These are phyloP conservation scores for Hemiscyllium ocellatum DNA, from an alignment of 2,113 vertebrate genomes.

Conservation along the genomic window DNA sequence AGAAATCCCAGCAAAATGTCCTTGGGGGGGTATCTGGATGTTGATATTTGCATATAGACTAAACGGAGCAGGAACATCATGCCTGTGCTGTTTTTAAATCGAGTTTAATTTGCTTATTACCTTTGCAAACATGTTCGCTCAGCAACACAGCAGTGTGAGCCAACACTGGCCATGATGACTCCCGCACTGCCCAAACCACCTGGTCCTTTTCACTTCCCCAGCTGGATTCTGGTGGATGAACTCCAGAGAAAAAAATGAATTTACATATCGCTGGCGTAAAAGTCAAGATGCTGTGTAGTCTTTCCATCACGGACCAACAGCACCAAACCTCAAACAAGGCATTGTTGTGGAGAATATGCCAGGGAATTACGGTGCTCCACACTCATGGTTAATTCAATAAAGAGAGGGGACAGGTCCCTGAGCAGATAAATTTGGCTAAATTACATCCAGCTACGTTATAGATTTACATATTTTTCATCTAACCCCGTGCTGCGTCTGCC, in stretches of 20 bases:
- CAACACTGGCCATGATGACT: neutral
- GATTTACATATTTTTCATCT: too few species aligned
- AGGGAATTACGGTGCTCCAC: too few species aligned
- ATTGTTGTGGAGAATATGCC: too few species aligned
- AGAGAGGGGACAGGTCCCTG: too few species aligned
- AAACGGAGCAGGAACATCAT: neutral
- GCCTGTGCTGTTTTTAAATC: neutral
- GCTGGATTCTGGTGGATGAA: neutral
- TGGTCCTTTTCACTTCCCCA: neutral
- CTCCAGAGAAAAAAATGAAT: neutral
- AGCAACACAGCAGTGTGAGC: neutral
- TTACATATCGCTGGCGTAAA: too few species aligned
- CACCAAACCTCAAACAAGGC: too few species aligned
- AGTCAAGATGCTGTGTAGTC: too few species aligned
- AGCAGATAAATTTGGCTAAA: too few species aligned
- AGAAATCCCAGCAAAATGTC: neutral
- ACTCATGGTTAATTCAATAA: too few species aligned
- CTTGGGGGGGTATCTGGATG: conserved; percentile 11
- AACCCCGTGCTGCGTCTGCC: neutral
- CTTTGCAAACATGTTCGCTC: neutral
- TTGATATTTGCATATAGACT: neutral
- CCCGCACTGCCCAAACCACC: neutral
- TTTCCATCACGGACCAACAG: too few species aligned
- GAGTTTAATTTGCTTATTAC: neutral
- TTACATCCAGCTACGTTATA: too few species aligned